phyloP scores from a whole-genome alignment of 2,797 vertebrate genomes.

The Chrysocyon brachyurus region DNA sequence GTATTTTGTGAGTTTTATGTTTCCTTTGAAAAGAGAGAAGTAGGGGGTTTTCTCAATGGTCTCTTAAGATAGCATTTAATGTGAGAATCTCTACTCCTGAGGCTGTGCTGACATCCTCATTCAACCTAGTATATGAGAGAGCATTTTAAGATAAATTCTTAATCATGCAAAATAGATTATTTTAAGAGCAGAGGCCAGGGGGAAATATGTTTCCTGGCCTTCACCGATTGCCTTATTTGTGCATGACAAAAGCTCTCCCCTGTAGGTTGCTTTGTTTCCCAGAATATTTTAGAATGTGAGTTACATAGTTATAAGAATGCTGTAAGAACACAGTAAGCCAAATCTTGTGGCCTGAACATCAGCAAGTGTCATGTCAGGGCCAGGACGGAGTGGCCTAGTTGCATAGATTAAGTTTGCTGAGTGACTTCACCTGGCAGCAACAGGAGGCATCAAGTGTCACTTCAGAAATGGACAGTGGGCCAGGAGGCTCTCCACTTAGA shows the following conservation, averaged over 20 bases:
- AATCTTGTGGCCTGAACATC: neutral
- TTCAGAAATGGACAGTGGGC: neutral
- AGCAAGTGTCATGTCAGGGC: neutral
- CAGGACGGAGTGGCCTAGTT: conserved; percentile 4
- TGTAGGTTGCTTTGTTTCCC: conserved; percentile 33
- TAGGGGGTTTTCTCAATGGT: neutral
- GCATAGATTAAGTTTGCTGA: neutral
- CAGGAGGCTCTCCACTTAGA: neutral
- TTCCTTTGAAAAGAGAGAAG: neutral
- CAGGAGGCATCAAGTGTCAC: neutral
- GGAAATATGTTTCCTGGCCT: conserved; percentile 29
- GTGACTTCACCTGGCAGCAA: neutral
- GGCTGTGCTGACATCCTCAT: neutral
- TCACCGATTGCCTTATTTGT: conserved; percentile 56
- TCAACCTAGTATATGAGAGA: neutral
- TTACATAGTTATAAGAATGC: conserved; percentile 26
- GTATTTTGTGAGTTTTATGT: conserved; percentile 32
- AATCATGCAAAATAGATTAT: conserved; percentile 44
- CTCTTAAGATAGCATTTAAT: neutral
- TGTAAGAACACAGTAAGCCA: conserved; percentile 44
- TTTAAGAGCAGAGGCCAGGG: conserved; percentile 26
- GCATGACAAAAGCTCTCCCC: neutral
- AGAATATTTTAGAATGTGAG: conserved; percentile 60
- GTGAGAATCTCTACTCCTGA: neutral
- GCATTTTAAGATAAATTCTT: conserved; percentile 50